phyloP scores from a whole-genome alignment of 2,113 vertebrate species.

The Chamaea fasciata region DNA sequence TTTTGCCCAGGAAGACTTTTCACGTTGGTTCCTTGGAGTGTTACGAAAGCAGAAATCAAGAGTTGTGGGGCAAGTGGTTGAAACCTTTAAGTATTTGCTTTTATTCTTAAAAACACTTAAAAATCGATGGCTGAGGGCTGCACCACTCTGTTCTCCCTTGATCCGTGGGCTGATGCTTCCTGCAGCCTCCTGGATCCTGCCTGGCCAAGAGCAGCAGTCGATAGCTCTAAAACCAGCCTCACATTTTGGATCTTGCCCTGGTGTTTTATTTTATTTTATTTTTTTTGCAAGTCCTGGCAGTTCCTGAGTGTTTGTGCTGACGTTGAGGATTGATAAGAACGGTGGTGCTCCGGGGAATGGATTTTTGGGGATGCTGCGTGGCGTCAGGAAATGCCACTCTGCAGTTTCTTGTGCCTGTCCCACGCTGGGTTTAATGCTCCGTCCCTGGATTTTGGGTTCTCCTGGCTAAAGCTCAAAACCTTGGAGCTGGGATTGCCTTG shows the following conservation, averaged over 20 bases:
- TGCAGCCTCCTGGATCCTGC: background rate
- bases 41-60: background rate
- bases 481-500: background rate
- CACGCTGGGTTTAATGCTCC: background rate
- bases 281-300: background rate
- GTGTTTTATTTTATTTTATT: background rate
- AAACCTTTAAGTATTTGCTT: background rate
- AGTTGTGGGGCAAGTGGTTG: background rate
- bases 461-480: background rate
- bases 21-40: background rate
- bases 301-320: background rate
- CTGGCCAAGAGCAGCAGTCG: background rate
- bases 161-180: background rate
- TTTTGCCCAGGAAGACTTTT: background rate
- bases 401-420: background rate
- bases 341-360: background rate
- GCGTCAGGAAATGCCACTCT: background rate
- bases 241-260: background rate
- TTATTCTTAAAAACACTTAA: background rate
- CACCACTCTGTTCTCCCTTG: accelerated
- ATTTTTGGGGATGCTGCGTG: background rate
- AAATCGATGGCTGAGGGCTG: background rate
- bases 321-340: background rate
- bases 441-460: background rate
- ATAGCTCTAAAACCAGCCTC: background rate